Evolutionary conservation across 2,113 vertebrate species (phyloP).

Genomic region (Lipophrys pholis): DNA sequence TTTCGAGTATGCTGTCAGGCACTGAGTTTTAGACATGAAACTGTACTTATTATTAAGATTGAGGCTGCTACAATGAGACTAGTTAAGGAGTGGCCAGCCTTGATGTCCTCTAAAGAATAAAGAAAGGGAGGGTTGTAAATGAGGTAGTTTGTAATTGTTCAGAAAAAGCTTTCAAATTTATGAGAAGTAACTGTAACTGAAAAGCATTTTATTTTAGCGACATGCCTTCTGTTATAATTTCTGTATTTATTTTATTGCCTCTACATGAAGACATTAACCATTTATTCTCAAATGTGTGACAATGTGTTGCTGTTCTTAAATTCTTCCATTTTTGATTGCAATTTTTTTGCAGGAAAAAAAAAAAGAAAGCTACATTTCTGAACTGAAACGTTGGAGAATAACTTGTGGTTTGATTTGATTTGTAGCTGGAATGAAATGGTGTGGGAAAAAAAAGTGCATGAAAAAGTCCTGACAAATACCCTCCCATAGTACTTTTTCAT

Average conservation of each 20-base stretch:
- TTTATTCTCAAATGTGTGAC: conserved; percentile 28
- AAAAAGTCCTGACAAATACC: conserved; percentile 20
- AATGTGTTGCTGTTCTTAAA: background rate
- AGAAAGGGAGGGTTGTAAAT: background rate
- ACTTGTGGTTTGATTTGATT: conserved; percentile 21
- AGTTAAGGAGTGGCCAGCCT: conserved; percentile 12
- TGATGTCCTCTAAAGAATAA: background rate
- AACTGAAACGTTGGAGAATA: conserved; percentile 31
- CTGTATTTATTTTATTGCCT: conserved; percentile 10
- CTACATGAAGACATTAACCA: background rate
- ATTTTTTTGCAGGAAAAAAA: background rate
- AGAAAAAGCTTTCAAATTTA: background rate
- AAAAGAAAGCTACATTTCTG: conserved; percentile 1
- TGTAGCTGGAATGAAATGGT: conserved; percentile 38
- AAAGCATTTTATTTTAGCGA: conserved; percentile 6
- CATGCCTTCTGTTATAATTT: conserved; percentile 1
- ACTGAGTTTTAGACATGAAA: conserved; percentile 1
- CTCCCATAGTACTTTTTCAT: conserved; percentile 27
- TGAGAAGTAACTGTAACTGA: background rate
- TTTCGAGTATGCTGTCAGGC: background rate
- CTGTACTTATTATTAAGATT: background rate
- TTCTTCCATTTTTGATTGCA: background rate
- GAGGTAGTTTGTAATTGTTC: background rate
- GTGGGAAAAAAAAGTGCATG: conserved; percentile 27
- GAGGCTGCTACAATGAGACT: conserved; percentile 39